Conservation (phyloP, 1,140 invertebrate genomes). For the Drosophila setifemur region DNA sequence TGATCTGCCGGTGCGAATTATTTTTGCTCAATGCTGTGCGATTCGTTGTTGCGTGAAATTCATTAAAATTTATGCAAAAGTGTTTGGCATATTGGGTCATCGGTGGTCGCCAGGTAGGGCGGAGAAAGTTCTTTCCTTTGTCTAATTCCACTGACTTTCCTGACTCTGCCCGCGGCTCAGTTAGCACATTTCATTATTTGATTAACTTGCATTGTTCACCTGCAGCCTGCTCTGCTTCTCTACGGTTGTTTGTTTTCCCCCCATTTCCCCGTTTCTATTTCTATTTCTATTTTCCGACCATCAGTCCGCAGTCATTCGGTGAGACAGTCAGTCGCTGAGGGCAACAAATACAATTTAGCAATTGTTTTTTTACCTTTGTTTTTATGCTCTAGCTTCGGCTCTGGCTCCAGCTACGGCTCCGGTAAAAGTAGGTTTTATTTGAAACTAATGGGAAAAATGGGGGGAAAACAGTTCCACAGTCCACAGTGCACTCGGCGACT, state of each 20-base stretch:
- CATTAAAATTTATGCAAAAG: constrained; percentile 77
- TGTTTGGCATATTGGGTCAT: constrained; percentile 68
- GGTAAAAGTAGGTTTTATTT: constrained; percentile 75
- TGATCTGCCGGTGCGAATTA: constrained; percentile 66
- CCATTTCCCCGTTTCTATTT: constrained; percentile 5
- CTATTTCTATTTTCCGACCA: not conserved
- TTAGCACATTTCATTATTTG: constrained; percentile 75
- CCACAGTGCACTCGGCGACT: constrained; percentile 22
- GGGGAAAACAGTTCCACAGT: constrained; percentile 56
- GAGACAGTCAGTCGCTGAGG: constrained; percentile 30
- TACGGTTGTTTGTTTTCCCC: too few relatives aligned
- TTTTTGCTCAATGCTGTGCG: constrained; percentile 49
- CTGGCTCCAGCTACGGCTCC: too few relatives aligned
- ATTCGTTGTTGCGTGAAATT: constrained; percentile 68
- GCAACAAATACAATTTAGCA: constrained; percentile 62
- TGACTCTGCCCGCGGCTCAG: constrained; percentile 28
- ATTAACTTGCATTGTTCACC: constrained; percentile 76
- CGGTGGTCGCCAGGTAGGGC: constrained; percentile 14
- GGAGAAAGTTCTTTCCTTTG: constrained; percentile 76
- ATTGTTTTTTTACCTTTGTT: constrained; percentile 53
- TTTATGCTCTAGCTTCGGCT: constrained; percentile 44
- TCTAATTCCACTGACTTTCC: constrained; percentile 18
- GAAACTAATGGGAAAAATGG: constrained; percentile 66
- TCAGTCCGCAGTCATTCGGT: not conserved
- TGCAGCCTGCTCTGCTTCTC: constrained; percentile 39